Base-by-base conservation (phyloP, 2,113 vertebrate genomes). In the Podarcis raffonei region DNA sequence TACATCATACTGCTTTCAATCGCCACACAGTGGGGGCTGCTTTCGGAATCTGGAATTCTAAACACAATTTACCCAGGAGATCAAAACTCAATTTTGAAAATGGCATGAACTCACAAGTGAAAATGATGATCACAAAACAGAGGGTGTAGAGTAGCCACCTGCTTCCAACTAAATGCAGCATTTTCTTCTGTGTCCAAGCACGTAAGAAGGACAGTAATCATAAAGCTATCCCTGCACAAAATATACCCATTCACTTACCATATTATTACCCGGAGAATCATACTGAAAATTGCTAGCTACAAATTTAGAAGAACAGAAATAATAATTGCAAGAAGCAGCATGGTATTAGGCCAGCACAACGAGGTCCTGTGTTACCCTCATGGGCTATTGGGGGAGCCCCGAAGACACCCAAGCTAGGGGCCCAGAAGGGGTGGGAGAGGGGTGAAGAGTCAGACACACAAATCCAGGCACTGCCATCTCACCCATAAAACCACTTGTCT, bases 1-100 rank as follows among this genome's bases (percentile, higher is more conserved):
- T 92, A 87, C 90, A 89, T 93, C 93, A 93, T 91, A 94, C 91
- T 94, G 94, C 80, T 92, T 96, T 95, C 95, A 94, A 92, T 95
- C 91, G 94, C 77, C 0, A 83, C 94, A 93, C 93, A 95, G 92
- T 94, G 92, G 95, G 80, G 89, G 93, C 87, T 92, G 90, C 39
- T 83, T 95, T 93, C 90, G 95, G 92, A 94, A 91, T 94, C 94
- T 91, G 27, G 13, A 77, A 96, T 96, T 96, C 92, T 92, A 93
- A 95, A 95, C 89, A 94, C 89, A 93, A 93, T 95, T 89, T 96
- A 87, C 75, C 87, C 74, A 93, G 90, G 94, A 95, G 83, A 94
- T 96, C 94, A 95, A 95, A 95, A 95, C 82, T 91, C 83, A 94
- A 94, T 96, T 96, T 95, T 93, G 85, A 96, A 96, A 94, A 94